These are phyloP conservation scores for Pangasius djambal DNA, from an alignment of 2,797 vertebrate species.

Conservation along the genomic window DNA sequence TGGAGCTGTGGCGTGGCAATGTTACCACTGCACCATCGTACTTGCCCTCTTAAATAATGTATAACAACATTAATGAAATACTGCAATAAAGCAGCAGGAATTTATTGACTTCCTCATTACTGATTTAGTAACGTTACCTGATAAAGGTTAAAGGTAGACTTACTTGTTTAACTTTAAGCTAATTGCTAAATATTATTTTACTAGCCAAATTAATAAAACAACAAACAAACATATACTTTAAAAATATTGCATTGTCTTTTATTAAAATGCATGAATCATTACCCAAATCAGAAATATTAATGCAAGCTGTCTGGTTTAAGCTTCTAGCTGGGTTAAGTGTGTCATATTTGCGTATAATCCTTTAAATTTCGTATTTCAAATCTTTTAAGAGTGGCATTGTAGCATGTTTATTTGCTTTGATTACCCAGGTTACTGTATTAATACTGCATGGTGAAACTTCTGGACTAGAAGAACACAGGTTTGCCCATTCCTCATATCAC, in stretches of 20 bases:
- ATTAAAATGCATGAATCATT: not conserved
- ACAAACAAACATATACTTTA: not conserved
- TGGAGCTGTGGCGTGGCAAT: not conserved
- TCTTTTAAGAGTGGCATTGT: not conserved
- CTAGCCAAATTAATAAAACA: not conserved
- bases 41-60: not conserved
- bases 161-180: not conserved
- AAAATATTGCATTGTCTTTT: not conserved
- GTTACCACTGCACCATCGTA: not conserved
- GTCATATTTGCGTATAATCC: not conserved
- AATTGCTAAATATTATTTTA: not conserved
- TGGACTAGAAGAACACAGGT: not conserved
- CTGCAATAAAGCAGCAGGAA: not conserved
- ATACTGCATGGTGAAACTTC: not conserved
- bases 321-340: no score
- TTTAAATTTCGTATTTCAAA: not conserved
- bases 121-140: not conserved
- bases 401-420: not conserved
- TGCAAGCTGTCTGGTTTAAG: no score
- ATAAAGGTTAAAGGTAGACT: not conserved
- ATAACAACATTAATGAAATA: not conserved
- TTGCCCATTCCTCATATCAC: not conserved
- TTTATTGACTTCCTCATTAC: not conserved
- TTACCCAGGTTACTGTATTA: not conserved
- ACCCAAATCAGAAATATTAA: not conserved